Evolutionary conservation across 2,797 vertebrate species (phyloP).

Genomic region (Tangara arthus): DNA sequence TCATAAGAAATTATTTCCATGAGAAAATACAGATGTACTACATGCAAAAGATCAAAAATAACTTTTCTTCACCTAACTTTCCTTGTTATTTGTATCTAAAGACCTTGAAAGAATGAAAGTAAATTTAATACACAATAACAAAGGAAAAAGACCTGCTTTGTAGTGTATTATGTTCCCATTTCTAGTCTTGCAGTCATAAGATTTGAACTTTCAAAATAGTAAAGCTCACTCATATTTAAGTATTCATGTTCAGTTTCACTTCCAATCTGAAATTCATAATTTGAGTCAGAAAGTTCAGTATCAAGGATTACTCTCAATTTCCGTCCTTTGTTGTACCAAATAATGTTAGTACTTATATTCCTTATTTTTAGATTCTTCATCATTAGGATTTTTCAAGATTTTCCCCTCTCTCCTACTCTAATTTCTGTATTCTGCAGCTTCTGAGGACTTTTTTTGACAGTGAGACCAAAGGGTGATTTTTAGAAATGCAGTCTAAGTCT

Average conservation of each 20-base stretch:
- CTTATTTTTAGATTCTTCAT: not conserved
- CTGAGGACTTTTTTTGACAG: not conserved
- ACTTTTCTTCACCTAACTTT: not conserved
- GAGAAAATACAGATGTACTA: not conserved
- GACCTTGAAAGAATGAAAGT: not conserved
- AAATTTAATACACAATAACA: not conserved
- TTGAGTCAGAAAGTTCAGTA: not conserved
- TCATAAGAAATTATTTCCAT: not conserved
- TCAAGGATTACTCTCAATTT: not conserved
- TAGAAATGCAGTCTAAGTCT: not conserved
- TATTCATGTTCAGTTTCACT: not conserved
- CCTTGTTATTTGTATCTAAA: not conserved
- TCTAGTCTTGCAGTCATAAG: not conserved
- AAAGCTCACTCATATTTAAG: not conserved
- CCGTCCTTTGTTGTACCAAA: not conserved
- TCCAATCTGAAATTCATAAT: not conserved
- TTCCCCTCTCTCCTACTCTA: not conserved
- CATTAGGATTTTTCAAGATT: not conserved
- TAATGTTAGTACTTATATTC: not conserved
- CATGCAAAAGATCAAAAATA: not conserved
- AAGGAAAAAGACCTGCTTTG: not conserved
- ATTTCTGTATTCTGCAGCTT: not conserved
- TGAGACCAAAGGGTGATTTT: not conserved
- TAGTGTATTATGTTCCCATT: not conserved
- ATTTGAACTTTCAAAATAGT: not conserved